These are phyloP conservation scores for Clarias platycephalus DNA, from an alignment of 2,797 vertebrate genomes.

Conservation along the genomic window DNA sequence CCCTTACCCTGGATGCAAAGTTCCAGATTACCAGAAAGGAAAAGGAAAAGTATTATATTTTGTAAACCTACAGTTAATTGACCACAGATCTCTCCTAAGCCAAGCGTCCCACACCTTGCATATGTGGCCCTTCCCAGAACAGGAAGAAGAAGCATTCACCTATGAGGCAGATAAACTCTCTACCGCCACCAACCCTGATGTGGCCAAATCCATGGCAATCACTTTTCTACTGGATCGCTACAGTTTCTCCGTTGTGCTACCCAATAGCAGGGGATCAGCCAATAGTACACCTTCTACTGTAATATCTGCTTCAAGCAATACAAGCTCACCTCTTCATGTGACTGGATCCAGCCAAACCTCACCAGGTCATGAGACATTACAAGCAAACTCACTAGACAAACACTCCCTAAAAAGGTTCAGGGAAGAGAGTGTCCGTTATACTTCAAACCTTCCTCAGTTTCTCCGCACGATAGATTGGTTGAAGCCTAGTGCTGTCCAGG, in stretches of 20 bases:
- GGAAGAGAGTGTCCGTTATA: constrained; percentile 68
- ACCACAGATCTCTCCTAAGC: constrained; percentile 76
- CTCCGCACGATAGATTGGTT: constrained; percentile 73
- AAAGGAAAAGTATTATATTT: constrained; percentile 73
- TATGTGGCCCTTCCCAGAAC: constrained; percentile 75
- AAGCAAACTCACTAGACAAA: not conserved
- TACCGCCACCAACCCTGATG: constrained; percentile 74
- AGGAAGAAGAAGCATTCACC: constrained; percentile 70
- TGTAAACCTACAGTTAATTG: constrained; percentile 79
- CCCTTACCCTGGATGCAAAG: constrained; percentile 39
- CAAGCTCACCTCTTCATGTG: constrained; percentile 8
- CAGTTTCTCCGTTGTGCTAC: constrained; percentile 77
- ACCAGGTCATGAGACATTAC: constrained; percentile 11
- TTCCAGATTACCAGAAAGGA: constrained; percentile 62
- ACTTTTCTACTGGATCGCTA: constrained; percentile 76
- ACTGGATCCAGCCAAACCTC: constrained; percentile 14
- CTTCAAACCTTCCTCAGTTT: constrained; percentile 72
- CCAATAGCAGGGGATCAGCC: constrained; percentile 54
- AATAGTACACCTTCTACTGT: constrained; percentile 21
- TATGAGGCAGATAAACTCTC: constrained; percentile 77
- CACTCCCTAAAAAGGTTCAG: constrained; percentile 62
- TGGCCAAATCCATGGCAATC: constrained; percentile 73
- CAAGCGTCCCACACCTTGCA: constrained; percentile 74
- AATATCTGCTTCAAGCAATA: constrained; percentile 31
- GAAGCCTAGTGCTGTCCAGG: constrained; percentile 66